A percentile compares a stretch with the other conserved stretches of the same genome.
Conservation (phyloP, 2,797 vertebrate genomes). For the Lacerta viridis region DNA sequence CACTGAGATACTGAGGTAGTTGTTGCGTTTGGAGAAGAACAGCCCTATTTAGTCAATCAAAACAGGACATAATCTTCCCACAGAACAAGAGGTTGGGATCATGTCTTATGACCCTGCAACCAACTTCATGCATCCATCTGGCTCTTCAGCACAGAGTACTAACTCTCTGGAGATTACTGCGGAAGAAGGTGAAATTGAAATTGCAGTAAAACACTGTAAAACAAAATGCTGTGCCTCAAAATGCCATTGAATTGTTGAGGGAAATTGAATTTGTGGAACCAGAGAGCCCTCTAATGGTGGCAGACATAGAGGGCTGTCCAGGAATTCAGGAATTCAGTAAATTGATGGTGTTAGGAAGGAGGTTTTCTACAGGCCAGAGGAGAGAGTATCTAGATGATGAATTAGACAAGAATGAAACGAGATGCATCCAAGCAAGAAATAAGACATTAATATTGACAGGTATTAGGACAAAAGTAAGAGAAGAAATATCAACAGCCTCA, state of each 20-base stretch:
- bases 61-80: too few species aligned
- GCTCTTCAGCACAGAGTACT: background rate
- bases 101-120: background rate
- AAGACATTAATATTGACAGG: background rate
- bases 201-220: background rate
- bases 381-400: background rate
- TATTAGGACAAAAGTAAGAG: background rate
- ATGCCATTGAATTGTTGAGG: background rate
- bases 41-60: too few species aligned
- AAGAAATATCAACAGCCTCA: too few species aligned
- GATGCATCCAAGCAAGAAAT: background rate
- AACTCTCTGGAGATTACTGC: background rate
- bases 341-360: background rate
- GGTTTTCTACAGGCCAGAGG: background rate
- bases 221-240: background rate
- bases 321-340: background rate
- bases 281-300: slow-evolving; percentile 27
- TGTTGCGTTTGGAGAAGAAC: too few species aligned
- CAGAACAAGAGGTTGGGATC: background rate
- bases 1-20: too few species aligned
- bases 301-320: background rate
- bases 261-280: background rate
- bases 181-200: background rate
- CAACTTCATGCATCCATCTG: background rate
- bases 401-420: background rate